Conservation (phyloP, 2,888 invertebrate species). For the Drosophila suboccidentalis region DNA sequence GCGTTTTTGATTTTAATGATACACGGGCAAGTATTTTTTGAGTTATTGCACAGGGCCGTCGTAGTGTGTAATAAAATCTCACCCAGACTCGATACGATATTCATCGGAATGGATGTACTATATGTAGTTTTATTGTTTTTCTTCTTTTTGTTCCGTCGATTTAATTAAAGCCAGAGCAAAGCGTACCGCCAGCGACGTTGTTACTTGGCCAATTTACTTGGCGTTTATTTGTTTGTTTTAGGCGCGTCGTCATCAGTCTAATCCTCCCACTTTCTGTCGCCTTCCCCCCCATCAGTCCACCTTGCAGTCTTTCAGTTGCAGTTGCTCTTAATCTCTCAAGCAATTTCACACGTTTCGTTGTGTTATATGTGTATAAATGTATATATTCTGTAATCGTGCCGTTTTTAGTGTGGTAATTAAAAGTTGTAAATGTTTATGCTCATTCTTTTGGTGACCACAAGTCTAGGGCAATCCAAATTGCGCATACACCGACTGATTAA, state of each 20-base stretch:
- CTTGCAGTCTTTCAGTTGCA: slow-evolving; percentile 37
- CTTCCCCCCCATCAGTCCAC: slow-evolving; percentile 10
- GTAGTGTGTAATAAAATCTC: slow-evolving; percentile 68
- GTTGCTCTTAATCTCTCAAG: slow-evolving; percentile 58
- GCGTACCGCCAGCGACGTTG: slow-evolving; percentile 73
- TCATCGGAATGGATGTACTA: slow-evolving; percentile 40
- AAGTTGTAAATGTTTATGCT: slow-evolving; percentile 76
- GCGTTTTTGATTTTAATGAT: slow-evolving; percentile 78
- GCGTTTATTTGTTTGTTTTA: slow-evolving; percentile 79
- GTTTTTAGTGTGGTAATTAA: slow-evolving; percentile 76
- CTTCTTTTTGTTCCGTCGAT: slow-evolving; percentile 48
- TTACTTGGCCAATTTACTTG: slow-evolving; percentile 72
- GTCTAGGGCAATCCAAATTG: slow-evolving; percentile 47
- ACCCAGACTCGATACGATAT: slow-evolving; percentile 43
- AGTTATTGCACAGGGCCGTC: slow-evolving; percentile 65
- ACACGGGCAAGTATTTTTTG: slow-evolving; percentile 75
- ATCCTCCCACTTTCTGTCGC: slow-evolving; percentile 3
- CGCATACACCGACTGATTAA: slow-evolving; percentile 6
- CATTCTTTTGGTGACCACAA: slow-evolving; percentile 73
- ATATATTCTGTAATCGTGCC: slow-evolving; percentile 28
- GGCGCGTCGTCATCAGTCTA: slow-evolving; percentile 66
- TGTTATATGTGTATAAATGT: slow-evolving; percentile 1
- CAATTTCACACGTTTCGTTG: slow-evolving; percentile 67
- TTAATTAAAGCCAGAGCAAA: slow-evolving; percentile 75
- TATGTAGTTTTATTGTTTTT: slow-evolving; percentile 73